Base-by-base conservation (phyloP, 2,888 invertebrate genomes). In the Chrysolina haemoptera region DNA sequence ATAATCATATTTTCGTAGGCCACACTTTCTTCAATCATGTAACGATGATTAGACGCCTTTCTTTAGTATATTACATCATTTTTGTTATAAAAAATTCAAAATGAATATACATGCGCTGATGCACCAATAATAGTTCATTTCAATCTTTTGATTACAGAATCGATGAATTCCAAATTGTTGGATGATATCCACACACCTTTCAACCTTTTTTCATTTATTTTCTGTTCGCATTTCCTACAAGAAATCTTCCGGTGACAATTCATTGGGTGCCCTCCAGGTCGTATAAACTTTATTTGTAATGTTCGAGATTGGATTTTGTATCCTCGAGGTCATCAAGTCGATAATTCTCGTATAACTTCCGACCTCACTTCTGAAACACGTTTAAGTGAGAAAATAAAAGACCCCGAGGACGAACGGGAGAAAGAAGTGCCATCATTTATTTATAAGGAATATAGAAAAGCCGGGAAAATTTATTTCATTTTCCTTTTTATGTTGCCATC, bases 251-350 rank as follows among this genome's bases (percentile, higher is more conserved):
- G 46, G 16, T 50, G 27, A 64, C 20, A 43, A 43, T 43, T 64
- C 46, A 46, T 18, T 70, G 46, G n/a, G n/a, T 41, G n/a, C n/a
- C 27, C 4, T 48, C 46, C 22, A 46, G 55, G 27, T 65, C 53
- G 55, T 53, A 70, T 22, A 59, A 59, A 59, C 35, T 64, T 70
- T 46, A 65, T 65, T 59, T 65, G 22, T 16, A 22, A 66, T 48
- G 46, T 43, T 12, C 59, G 59, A 59, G 65, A 66, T 66, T 66
- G 48, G 27, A 27, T 66, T 64, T 35, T 48, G 65, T 50, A 48
- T 46, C 48, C 50, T 48, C 12, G 10, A 65, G 65, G 65, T 65
- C 64, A 43, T 64, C 16, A 12, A 16, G 46, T 64, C 65, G 65
- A 66, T 66, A 48, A 50, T 48, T 66, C 46, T 41, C 50, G 22